Percentiles rank a stretch among this genome's conserved stretches.
Evolutionary conservation across 2,797 vertebrate genomes (phyloP).

Genomic region (Clarias pachynema): DNA sequence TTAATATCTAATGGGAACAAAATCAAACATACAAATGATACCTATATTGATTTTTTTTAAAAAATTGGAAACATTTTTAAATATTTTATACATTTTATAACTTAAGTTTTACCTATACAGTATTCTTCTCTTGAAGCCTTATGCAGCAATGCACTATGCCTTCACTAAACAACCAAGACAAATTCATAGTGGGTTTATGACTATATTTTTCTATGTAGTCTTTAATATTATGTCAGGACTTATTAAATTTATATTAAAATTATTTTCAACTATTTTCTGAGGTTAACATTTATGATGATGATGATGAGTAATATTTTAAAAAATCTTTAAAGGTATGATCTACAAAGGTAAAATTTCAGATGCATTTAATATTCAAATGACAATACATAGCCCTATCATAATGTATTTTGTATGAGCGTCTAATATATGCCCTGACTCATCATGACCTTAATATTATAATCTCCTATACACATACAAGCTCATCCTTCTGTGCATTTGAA

Average conservation of each 20-base stretch:
- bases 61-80: not conserved
- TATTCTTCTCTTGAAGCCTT: constrained; percentile 14
- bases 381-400: not conserved
- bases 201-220: constrained; percentile 25
- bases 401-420: not conserved
- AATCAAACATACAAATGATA: not conserved
- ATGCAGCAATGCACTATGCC: constrained; percentile 11
- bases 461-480: not conserved
- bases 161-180: constrained; percentile 15
- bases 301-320: not conserved
- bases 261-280: constrained; percentile 14
- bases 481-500: not conserved
- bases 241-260: not conserved
- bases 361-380: not conserved
- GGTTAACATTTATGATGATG: not conserved
- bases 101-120: not conserved
- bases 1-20: constrained; percentile 31
- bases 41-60: not conserved
- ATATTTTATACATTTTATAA: constrained; percentile 36
- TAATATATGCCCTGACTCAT: not conserved
- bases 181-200: constrained; percentile 6
- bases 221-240: not conserved
- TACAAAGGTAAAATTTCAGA: not conserved
- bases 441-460: constrained; percentile 20
- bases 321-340: not conserved